Evolutionary conservation across 1,140 invertebrate genomes (phyloP), one percentile per base, ranked within the genome.

Genomic region (Ericerus pela): DNA sequence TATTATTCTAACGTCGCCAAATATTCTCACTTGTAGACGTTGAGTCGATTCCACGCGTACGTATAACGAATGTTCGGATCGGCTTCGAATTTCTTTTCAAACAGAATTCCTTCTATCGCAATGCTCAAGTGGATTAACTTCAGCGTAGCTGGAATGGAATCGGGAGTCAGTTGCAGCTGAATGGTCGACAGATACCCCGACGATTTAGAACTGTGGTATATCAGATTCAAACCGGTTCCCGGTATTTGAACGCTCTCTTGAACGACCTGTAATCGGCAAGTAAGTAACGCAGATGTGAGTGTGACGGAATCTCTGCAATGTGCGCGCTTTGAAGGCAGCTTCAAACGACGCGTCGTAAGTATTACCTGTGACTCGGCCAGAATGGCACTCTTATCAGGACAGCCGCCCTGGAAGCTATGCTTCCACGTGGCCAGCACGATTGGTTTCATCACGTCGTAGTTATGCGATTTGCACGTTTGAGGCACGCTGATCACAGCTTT

Each of bases 391-490:
- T 84, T 85, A 64, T 93, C 88, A 0, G 91, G 88, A 69, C 91
- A 96, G 0, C 88, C 86, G 6, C 90, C 92, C 64, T 96, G 90
- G 70, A 95, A 96, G 24, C 90, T 90, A 66, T 93, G 88, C 66
- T 94, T 93, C 92, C 92, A 96, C 0, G 91, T 95, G 10, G 91
- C 90, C 28, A 95, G 69, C 0, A 95, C 90, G 0, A 95, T 85
- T 0, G 93, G 93, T 67, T 92, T 90, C 82, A 96, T 92, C 16
- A 79, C 66, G 66, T 95, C 91, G 68, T 94, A 94, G 69, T 96
- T 86, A 67, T 96, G 93, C 0, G 84, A 81, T 6, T 82, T 75
- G 65, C 93, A 96, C 0, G 85, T 80, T 63, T 85, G 85, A 1
- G 81, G 78, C 1, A 79, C 70, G 8, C 75, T 70, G 3, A 69